A percentile compares a stretch with the other conserved stretches of the same genome.
Evolutionary conservation across 1,140 invertebrate species (phyloP).

Genomic region (Camponotus floridanus): DNA sequence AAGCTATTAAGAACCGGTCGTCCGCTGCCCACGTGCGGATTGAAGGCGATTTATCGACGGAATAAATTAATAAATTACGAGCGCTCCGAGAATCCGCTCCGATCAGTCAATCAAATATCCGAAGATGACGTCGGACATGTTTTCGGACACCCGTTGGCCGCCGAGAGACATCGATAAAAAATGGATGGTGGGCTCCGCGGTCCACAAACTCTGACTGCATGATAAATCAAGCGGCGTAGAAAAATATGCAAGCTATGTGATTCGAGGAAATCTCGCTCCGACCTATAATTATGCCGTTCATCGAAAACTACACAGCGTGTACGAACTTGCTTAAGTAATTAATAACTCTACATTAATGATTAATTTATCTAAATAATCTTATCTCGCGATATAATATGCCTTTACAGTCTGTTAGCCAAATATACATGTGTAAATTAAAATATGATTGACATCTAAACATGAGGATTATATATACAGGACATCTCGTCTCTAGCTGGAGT

Average conservation of each 20-base stretch:
- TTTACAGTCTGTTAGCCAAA: background rate
- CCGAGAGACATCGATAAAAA: slow-evolving; percentile 28
- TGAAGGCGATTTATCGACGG: slow-evolving; percentile 73
- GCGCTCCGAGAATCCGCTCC: slow-evolving; percentile 47
- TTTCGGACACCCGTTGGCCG: slow-evolving; percentile 39
- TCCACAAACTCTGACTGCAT: background rate
- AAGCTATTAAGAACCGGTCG: slow-evolving; percentile 47
- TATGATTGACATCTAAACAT: background rate
- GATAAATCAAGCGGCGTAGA: slow-evolving; percentile 29
- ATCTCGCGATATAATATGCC: background rate
- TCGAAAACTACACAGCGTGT: background rate
- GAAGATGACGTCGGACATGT: slow-evolving; percentile 26
- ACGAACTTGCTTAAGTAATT: background rate
- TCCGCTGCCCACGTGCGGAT: slow-evolving; percentile 71
- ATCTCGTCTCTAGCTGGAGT: background rate
- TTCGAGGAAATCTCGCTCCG: background rate
- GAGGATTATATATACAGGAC: background rate
- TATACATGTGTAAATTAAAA: background rate
- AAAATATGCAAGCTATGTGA: background rate
- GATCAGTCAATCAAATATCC: slow-evolving; percentile 55
- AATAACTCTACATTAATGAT: background rate
- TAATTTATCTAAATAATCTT: background rate
- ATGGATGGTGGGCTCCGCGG: background rate
- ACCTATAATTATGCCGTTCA: slow-evolving; percentile 35
- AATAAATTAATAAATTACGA: slow-evolving; percentile 78